phyloP scores from a whole-genome alignment of 2,797 vertebrate species.

The Phyllotis vaccarum region DNA sequence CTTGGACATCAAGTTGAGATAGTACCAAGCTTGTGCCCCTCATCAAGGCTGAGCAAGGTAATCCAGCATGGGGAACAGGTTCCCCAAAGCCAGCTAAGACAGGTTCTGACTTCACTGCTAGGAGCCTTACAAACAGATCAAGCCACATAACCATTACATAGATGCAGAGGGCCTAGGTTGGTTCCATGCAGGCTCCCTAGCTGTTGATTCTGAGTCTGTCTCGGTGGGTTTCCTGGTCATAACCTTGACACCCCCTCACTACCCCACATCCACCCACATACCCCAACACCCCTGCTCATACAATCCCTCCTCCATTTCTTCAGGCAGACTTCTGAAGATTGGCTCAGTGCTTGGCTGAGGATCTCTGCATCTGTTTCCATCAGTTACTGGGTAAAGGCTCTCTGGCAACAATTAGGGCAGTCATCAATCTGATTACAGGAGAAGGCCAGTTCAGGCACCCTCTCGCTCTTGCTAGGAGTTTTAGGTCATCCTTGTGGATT shows the following conservation, averaged over 20 bases:
- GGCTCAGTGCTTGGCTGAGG: neutral
- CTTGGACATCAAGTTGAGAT: neutral
- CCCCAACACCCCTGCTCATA: neutral
- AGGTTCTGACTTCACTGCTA: neutral
- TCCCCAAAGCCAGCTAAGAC: neutral
- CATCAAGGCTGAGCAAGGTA: neutral
- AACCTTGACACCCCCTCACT: too few relatives aligned
- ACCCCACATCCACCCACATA: too few relatives aligned
- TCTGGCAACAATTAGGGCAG: neutral
- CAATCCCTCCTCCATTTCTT: neutral
- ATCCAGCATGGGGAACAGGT: neutral
- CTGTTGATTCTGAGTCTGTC: neutral
- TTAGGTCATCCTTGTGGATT: neutral
- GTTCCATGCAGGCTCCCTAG: neutral
- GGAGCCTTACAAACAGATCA: neutral
- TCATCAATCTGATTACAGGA: neutral
- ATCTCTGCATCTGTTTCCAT: neutral
- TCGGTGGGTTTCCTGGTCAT: neutral
- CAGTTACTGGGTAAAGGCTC: neutral
- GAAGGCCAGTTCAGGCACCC: neutral
- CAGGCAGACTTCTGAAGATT: neutral
- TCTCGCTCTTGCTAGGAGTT: neutral
- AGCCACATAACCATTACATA: neutral
- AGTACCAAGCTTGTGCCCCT: neutral
- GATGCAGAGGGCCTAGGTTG: neutral